Base-by-base conservation (phyloP, 1,140 invertebrate species). In the Streblospio benedicti region DNA sequence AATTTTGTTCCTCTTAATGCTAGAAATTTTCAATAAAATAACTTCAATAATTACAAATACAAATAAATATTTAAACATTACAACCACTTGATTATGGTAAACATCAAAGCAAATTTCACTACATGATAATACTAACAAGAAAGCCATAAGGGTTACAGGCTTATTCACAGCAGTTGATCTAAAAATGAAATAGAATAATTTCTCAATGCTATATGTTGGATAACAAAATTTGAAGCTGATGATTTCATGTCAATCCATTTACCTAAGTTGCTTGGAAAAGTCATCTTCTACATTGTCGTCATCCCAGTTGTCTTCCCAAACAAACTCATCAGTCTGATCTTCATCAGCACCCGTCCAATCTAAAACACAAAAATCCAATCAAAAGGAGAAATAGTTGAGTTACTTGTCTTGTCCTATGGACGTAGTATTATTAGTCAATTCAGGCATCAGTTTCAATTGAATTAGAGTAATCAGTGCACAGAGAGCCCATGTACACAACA, bases 291-390 rank as follows among this genome's bases (percentile, higher is more conserved):
- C 86, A 70, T 97, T 92, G 75, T 98, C 95, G 80, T 98, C 95
- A 80, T 98, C 95, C 95, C 95, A 98, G 72, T 98, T 97, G 72
- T 98, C 95, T 79, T 98, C 94, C 95, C 95, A 98, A 0, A 98
- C 93, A 69, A 93, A 97, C 0, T 94, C 85, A 76, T 95, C 91
- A 68, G 91, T 88, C 59, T 92, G 87, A 71, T 93, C 91, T 75
- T 94, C 92, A 61, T 93, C 87, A 65, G 90, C 91, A 20, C 85
- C 87, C 4, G 87, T 87, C 87, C 91, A 94, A 77, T 93, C 91
- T 93, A 74, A 38, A n/a, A n/a, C n/a, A n/a, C 78, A 77, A 65
- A 59, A 55, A 59, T 57, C 18, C 9, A 53, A 62, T 38, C 49
- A 62, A 44, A 51, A 23, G 58, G 33, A 32, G n/a, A n/a, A n/a